Percentiles rank a stretch among this genome's conserved stretches.
Conservation (phyloP, 2,888 invertebrate species). For the Chaetogeoica ovagalla region DNA sequence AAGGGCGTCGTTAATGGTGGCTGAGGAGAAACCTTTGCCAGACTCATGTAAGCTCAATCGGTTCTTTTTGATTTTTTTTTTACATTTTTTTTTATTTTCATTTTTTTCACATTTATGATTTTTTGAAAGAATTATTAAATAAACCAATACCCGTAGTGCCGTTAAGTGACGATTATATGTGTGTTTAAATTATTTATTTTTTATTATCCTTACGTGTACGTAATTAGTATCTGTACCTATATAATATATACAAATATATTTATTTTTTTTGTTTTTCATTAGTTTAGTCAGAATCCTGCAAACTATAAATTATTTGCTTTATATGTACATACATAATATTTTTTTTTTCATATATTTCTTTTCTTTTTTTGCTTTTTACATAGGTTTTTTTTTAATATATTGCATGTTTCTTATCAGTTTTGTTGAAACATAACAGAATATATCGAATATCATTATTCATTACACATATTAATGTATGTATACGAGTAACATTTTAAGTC, state of each 20-base stretch:
- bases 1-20: constrained; percentile 76
- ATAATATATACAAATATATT: neutral
- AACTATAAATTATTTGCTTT: constrained; percentile 25
- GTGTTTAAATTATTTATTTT: constrained; percentile 3
- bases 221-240: neutral
- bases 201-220: too few relatives aligned
- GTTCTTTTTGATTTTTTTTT: constrained; percentile 23
- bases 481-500: too few relatives aligned
- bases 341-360: neutral
- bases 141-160: constrained; percentile 22
- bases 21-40: constrained; percentile 77
- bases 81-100: too few relatives aligned
- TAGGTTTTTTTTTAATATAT: neutral
- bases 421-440: neutral
- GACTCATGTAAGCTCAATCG: constrained; percentile 74
- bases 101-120: constrained; percentile 20
- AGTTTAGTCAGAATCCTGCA: constrained; percentile 7
- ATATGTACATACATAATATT: constrained; percentile 4
- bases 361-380: constrained; percentile 35
- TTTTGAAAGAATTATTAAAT: neutral
- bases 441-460: too few relatives aligned
- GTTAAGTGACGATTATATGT: constrained; percentile 18
- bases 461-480: too few relatives aligned
- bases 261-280: neutral
- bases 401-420: constrained; percentile 40